Conservation (phyloP, 1,140 invertebrate genomes). For the Littorina saxatilis region DNA sequence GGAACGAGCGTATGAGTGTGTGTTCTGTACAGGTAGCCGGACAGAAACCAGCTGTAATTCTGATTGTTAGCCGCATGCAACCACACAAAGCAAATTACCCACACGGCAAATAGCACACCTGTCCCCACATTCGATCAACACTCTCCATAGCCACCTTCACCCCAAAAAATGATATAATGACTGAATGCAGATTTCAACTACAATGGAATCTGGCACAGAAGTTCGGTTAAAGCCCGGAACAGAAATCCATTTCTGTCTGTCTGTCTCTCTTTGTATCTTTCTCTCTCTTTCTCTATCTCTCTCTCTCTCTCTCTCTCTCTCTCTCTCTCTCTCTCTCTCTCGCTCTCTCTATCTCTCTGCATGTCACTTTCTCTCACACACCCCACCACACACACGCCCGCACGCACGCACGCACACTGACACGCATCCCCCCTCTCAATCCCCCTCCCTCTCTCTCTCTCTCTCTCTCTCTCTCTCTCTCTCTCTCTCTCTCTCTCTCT, state of each 20-base stretch:
- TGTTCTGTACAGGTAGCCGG: too few species aligned
- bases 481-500: constrained; percentile 8
- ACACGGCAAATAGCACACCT: too few species aligned
- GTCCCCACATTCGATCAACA: too few species aligned
- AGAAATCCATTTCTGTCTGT: neutral
- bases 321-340: neutral
- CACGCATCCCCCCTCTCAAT: neutral
- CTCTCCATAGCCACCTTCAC: too few species aligned
- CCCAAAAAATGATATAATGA: too few species aligned
- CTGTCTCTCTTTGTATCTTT: neutral
- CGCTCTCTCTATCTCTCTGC: neutral
- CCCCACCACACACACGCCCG: neutral
- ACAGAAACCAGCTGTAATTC: too few species aligned
- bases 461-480: constrained; percentile 13
- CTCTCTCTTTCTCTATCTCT: neutral
- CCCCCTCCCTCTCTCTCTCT: neutral
- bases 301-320: constrained; percentile 15
- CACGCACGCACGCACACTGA: neutral
- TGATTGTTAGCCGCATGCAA: too few species aligned
- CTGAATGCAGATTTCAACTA: too few species aligned
- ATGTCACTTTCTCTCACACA: constrained; percentile 13
- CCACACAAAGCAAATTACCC: too few species aligned
- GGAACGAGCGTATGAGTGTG: too few species aligned
- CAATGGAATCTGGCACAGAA: too few species aligned
- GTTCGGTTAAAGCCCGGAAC: too few species aligned